Conservation (phyloP, 2,113 vertebrate genomes). For the Lonchura striata region DNA sequence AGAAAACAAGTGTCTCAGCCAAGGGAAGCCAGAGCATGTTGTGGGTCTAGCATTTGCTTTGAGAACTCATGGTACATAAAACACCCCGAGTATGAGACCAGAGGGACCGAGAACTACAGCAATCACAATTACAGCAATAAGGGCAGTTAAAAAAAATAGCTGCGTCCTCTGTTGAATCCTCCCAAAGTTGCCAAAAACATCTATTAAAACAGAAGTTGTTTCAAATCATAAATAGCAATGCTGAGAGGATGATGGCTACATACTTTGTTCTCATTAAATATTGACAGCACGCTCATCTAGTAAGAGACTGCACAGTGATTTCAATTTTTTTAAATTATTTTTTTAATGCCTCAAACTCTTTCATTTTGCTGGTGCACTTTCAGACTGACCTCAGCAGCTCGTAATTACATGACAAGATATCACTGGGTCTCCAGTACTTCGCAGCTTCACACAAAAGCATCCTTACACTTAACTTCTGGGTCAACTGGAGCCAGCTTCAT, state of each 20-base stretch:
- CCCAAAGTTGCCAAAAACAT: not conserved
- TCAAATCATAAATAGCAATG: not conserved
- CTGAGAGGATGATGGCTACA: not conserved
- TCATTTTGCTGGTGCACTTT: not conserved
- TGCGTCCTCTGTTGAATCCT: not conserved
- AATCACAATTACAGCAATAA: not conserved
- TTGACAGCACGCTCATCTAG: not conserved
- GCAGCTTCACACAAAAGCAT: not conserved
- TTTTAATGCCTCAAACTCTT: not conserved
- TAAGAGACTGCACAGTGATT: not conserved
- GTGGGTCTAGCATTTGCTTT: not conserved
- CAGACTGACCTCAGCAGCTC: not conserved
- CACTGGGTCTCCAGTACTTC: not conserved
- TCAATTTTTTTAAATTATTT: not conserved
- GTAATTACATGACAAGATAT: not conserved
- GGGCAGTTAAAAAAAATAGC: not conserved
- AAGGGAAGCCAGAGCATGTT: not conserved
- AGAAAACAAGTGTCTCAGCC: not conserved
- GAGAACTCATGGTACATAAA: not conserved
- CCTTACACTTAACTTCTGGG: not conserved
- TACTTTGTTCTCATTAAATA: slow-evolving; percentile 5
- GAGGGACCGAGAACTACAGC: not conserved
- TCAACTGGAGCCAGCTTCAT: not conserved
- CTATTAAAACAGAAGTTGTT: not conserved
- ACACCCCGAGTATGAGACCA: not conserved